phyloP scores from a whole-genome alignment of 1,140 invertebrate species.

The Halictus rubicundus region DNA sequence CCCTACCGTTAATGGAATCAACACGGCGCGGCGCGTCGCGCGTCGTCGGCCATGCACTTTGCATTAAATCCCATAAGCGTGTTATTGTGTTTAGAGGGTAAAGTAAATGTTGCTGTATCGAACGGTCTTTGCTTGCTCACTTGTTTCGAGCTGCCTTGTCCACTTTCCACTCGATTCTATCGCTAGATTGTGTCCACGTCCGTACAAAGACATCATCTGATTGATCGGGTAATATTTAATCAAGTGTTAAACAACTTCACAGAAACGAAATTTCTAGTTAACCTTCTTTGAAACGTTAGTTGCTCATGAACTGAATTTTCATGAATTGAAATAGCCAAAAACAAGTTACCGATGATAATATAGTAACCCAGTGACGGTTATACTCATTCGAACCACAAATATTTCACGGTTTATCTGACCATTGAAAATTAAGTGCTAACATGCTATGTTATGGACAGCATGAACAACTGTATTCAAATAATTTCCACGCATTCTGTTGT shows the following conservation, averaged over 20 bases:
- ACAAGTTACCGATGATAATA: background rate
- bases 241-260: background rate
- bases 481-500: too few species aligned
- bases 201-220: background rate
- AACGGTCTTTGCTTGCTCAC: slow-evolving; percentile 33
- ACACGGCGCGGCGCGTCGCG: background rate
- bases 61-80: slow-evolving; percentile 36
- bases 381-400: too few species aligned
- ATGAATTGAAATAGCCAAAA: background rate
- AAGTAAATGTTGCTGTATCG: slow-evolving; percentile 42
- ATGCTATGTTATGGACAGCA: too few species aligned
- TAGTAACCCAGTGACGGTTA: too few species aligned
- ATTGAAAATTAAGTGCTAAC: too few species aligned
- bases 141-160: slow-evolving; percentile 26
- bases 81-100: slow-evolving; percentile 42
- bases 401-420: too few species aligned
- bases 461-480: too few species aligned
- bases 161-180: slow-evolving; percentile 31
- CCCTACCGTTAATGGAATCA: slow-evolving; percentile 34
- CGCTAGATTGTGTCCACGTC: background rate
- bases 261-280: background rate
- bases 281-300: background rate
- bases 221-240: background rate
- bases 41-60: slow-evolving; percentile 38
- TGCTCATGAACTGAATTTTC: background rate